Base-by-base conservation (phyloP, 2,888 invertebrate genomes). In the Gandaritis pyraliata region DNA sequence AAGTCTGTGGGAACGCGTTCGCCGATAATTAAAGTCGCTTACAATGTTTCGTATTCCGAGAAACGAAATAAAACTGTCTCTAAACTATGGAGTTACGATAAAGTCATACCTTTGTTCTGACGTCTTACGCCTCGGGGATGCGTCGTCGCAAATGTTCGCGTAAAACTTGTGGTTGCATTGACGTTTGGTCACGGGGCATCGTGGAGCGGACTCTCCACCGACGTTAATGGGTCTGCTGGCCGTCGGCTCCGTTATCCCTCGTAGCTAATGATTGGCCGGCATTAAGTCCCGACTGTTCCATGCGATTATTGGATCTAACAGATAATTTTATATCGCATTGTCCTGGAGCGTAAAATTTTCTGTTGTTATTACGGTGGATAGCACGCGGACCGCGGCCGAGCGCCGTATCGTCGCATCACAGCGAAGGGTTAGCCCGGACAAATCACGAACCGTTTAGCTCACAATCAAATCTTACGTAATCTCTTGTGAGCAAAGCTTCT, bases 241-340 rank as follows among this genome's bases (percentile, higher is more conserved):
- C 88, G 83, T 77, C 78, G 87, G 88, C 87, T 85, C 91, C 91
- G 91, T 90, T 91, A 91, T 89, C 85, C 91, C 90, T 91, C 84
- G 88, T 90, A 90, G 91, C 88, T 92, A 92, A 92, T 92, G 92
- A 92, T 92, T 91, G 92, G 87, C 90, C 87, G 85, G 90, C 90
- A 92, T 92, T 90, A 92, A 88, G 87, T 86, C 88, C 81, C 82
- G 88, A 79, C 90, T 85, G 90, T 89, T 88, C 88, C 84, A 85
- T 89, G 89, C 90, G 91, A 92, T 92, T 91, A 92, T 91, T 92
- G 92, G 92, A 90, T 91, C 92, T 90, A 91, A 90, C 91, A 90
- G 92, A 91, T 92, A 91, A 92, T 92, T 92, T 91, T 90, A 91
- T 89, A 90, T 90, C 86, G 90, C 86, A 92, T 91, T 92, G 92